Evolutionary conservation across 2,888 invertebrate species (phyloP), one percentile per base, ranked within the genome.

Genomic region (Thelaira solivaga): DNA sequence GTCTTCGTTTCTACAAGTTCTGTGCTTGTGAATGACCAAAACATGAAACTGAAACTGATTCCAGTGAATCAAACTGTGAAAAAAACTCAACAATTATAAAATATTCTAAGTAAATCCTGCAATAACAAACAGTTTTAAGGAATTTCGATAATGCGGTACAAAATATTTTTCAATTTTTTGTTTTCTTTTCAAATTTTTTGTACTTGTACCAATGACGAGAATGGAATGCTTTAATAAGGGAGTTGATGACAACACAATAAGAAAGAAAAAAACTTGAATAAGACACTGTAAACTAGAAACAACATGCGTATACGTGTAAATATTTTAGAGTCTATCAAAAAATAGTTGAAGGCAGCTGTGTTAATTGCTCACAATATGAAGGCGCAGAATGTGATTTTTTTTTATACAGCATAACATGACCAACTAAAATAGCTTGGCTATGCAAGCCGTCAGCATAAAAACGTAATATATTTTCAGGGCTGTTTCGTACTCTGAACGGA

Each of bases 131-230:
- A 49, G 59, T 59, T 36, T 5, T 49, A 39, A 76, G 49, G 72
- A 67, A 76, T 77, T 68, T 67, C 20, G 68, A 73, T 57, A 77
- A 68, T 77, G 76, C 73, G 72, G 68, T 73, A 72, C 49, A 55
- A 72, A 65, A 76, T 51, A 69, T 7, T 49, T 29, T 16, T n/a
- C n/a, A n/a, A 39, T 26, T 29, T 43, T 61, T 39, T 59, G 4
- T 24, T 31, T 22, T 16, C 22, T 1, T n/a, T 20, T 2, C n/a
- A 11, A 41, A 43, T 43, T 43, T 24, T 31, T 51, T 16, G 41
- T 53, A 31, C 13, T 11, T 29, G 24, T 51, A 20, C 18, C 49
- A 29, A 39, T 13, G 29, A 20, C 10, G 16, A 22, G 36, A 45
- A 55, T 62, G 53, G 53, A 62, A 62, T 72, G 53, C 64, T 51